Evolutionary conservation across 2,888 invertebrate species (phyloP), one percentile per base, ranked within the genome.

Genomic region (Amphipyra berbera): DNA sequence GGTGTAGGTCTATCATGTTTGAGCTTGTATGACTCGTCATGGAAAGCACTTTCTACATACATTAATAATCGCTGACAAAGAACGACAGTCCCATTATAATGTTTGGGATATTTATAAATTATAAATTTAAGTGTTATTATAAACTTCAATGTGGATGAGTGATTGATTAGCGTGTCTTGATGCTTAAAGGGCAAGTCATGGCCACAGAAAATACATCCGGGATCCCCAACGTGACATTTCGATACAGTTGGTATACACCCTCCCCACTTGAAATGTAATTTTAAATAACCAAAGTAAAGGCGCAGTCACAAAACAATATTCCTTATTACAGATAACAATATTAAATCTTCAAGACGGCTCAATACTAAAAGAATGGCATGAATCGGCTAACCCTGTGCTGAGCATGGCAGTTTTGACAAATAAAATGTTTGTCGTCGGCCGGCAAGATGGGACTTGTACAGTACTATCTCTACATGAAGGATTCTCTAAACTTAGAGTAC

Each of bases 381-480:
- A 96, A 85, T 95, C 95, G 0, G 95, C 96, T 27, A 96, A 94
- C 74, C 95, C 96, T 2, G 93, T 96, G 0, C 84, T 96, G 0
- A 95, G 96, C 69, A 62, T 96, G 65, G 82, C 90, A 38, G 82
- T 91, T n/a, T 86, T 95, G 42, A 82, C 90, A 7, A 92, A 94
- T 68, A 89, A 94, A 53, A 95, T 96, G 61, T 95, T 96, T 68
- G 91, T 95, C 46, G 91, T 94, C 14, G 95, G 96, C 7, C 94
- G 96, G 66, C 95, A 96, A 89, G 96, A 97, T 82, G 97, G 97
- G 0, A 95, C 95, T 0, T 96, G 96, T 77, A 95, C 95, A 42
- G 95, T 95, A 9, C 83, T 95, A 38, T 95, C 95, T 13, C 78
- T 95, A 56, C 87, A 92, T 62, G 89, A 92, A 44, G 80, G 87